Percentiles rank a stretch among this genome's conserved stretches.
Evolutionary conservation across 92 coral and sea anemone genomes (phyloP).

Genomic region (Galaxea fascicularis): DNA sequence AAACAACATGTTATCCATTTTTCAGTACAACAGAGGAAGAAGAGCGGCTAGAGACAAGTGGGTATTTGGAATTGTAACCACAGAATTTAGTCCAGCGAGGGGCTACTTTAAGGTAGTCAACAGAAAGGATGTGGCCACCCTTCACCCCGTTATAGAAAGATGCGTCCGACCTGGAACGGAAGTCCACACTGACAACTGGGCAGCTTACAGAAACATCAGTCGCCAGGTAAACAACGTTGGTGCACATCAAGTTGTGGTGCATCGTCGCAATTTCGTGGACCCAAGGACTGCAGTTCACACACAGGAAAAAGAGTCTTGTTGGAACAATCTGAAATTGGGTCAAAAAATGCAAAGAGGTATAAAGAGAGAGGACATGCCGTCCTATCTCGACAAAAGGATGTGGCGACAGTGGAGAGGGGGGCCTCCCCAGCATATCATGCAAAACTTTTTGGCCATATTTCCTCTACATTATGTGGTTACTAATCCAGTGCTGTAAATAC

Average conservation of each 20-base stretch:
- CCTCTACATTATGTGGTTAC: conserved; percentile 14
- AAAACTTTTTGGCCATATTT: conserved; percentile 7
- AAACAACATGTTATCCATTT: too few species aligned
- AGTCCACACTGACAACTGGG: conserved; percentile 50
- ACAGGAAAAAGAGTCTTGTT: conserved; percentile 38
- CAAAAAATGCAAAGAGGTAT: conserved; percentile 21
- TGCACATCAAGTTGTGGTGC: conserved; percentile 11
- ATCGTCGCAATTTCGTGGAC: conserved; percentile 34
- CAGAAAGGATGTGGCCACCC: conserved; percentile 37
- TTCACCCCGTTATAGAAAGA: conserved; percentile 36
- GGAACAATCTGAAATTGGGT: conserved; percentile 30
- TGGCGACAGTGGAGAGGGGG: conserved; percentile 45
- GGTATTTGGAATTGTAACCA: conserved; percentile 56
- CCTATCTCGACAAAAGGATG: conserved; percentile 37
- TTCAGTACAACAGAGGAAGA: conserved; percentile 41
- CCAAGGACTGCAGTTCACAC: conserved; percentile 45
- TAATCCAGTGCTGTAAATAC: neutral
- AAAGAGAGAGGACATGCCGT: neutral
- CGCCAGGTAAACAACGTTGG: conserved; percentile 25
- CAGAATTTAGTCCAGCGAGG: conserved; percentile 38
- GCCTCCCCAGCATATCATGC: neutral
- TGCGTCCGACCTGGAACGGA: conserved; percentile 52
- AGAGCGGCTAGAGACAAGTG: conserved; percentile 20
- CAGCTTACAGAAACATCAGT: too few species aligned
- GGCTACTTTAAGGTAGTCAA: conserved; percentile 33